Evolutionary conservation across 2,888 invertebrate genomes (phyloP), one percentile per base, ranked within the genome.

Genomic region (Aplocera efformata): DNA sequence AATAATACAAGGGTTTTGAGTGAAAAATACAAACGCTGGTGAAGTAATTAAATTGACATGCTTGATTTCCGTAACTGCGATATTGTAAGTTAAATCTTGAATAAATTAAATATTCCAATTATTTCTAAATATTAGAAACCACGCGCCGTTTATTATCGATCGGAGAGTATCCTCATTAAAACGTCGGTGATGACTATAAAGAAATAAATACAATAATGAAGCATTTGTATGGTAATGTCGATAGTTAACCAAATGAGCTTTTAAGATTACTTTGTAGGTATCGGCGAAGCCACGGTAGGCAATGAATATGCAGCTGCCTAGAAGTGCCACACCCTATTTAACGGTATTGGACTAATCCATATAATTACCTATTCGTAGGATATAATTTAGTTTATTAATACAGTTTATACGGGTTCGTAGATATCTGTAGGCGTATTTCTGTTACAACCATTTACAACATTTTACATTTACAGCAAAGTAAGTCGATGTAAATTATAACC

Each of bases 131-230:
- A 5, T 17, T 17, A 17, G 13, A 17, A 17, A 17, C 13, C 13
- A 10, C 32, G 37, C 10, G 33, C 26, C 27, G 13, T 38, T 38
- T 30, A 24, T 33, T 42, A 40, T 38, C 40, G 32, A 48, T 42
- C 23, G 26, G 36, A 44, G 33, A 33, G 34, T 31, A 24, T 13
- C 36, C 42, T 42, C 44, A 42, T 42, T 45, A 42, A 38, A 42
- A 47, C 41, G 24, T 45, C 41, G 10, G 24, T 37, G 26, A 42
- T 43, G 33, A 32, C 27, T 45, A 40, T 42, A 45, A 28, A 43
- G 38, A 47, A 45, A 48, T 53, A 50, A 50, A 49, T 47, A 47
- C 50, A 53, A 39, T 50, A 45, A 39, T 39, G 32, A 34, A 35
- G 29, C 45, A 53, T 53, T 50, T 41, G 33, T 50, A 50, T 50